Evolutionary conservation across 2,113 vertebrate genomes (phyloP), one percentile per base, ranked within the genome.

Genomic region (Pterocles gutturalis): DNA sequence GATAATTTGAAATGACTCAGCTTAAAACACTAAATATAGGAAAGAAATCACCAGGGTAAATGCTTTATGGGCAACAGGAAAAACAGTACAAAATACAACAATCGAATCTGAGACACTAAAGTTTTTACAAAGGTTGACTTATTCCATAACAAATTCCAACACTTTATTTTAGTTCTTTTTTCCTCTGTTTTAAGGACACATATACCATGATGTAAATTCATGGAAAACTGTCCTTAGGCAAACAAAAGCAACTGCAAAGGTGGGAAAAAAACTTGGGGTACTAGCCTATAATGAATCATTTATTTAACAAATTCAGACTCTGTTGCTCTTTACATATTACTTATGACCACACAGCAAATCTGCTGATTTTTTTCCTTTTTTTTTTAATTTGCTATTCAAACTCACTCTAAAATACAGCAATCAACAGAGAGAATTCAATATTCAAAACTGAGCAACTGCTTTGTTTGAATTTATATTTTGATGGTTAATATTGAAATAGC

Each of bases 321-420:
- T 77, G 5, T n/a, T 88, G 7, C 2, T 72, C 4, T 80, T 72
- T 76, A 29, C 3, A 26, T 54, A n/a, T 43, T 62, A 5, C 5
- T 76, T 66, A 55, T 67, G 38, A 90, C 11, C 41, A 36, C 13
- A n/a, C 11, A 36, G 2, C 0, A 85, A 53, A 48, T n/a, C 9
- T 71, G 8, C 2, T 64, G 4, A 2, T 28, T 6, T 38, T 55
- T n/a, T n/a, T 7, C 11, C 4, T 5, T 3, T 22, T 58, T 22
- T 79, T 79, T 43, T 3, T 1, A n/a, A 16, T 51, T 54, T 88
- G 62, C 2, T 34, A 5, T 76, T 67, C 28, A 71, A 88, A 75
- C 5, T 57, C 21, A 38, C 2, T 36, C 1, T 31, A 48, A 88
- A 88, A 58, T 20, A 43, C 8, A 82, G 2, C 9, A 58, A 48